Conservation (phyloP, 2,888 invertebrate species). For the Notodonta dromedarius region DNA sequence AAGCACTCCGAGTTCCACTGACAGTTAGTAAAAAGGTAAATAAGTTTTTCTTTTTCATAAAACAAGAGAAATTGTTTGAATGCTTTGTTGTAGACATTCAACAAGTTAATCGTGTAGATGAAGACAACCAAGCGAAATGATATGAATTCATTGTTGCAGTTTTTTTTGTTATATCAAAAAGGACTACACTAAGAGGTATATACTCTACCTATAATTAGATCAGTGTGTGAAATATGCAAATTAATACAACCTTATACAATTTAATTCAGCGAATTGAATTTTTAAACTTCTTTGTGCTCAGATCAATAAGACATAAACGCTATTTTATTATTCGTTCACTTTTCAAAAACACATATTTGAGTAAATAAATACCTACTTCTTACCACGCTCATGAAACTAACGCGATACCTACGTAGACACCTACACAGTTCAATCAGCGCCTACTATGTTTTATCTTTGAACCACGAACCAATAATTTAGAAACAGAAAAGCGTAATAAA, state of each 20-base stretch:
- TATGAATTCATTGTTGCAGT: not conserved
- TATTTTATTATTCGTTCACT: not conserved
- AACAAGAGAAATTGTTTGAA: not conserved
- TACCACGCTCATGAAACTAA: not conserved
- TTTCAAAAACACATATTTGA: not conserved
- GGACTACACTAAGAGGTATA: too few relatives aligned
- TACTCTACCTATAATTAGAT: too few relatives aligned
- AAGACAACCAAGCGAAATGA: not conserved
- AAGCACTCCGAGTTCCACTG: constrained; percentile 16
- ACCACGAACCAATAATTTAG: not conserved
- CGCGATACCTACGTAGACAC: not conserved
- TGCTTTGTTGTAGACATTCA: too few relatives aligned
- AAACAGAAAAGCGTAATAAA: constrained; percentile 4
- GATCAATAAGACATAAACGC: too few relatives aligned
- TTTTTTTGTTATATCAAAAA: not conserved
- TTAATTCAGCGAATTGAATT: too few relatives aligned
- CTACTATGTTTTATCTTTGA: not conserved
- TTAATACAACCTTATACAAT: too few relatives aligned
- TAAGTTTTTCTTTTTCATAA: not conserved
- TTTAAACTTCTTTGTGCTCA: too few relatives aligned
- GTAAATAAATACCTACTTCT: too few relatives aligned
- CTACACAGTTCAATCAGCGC: constrained; percentile 4
- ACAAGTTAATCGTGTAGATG: too few relatives aligned
- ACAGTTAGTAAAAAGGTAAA: not conserved
- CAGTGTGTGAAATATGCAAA: too few relatives aligned